Conservation (phyloP, 2,888 invertebrate species). For the Ochropacha duplaris region DNA sequence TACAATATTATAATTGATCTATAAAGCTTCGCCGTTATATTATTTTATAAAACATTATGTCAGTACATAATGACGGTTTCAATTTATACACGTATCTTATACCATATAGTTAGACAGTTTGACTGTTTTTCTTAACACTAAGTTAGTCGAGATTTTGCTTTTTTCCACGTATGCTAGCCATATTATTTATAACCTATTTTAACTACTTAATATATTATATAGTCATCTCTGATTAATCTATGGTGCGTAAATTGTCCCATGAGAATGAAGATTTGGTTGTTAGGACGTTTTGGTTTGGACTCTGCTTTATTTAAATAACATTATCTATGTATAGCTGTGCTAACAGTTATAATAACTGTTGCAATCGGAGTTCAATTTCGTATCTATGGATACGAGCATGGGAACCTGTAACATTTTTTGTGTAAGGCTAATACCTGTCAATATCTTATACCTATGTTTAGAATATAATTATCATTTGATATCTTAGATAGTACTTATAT, state of each 20-base stretch:
- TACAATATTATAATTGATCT: conserved; percentile 24
- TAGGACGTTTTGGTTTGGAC: conserved; percentile 20
- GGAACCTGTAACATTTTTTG: conserved; percentile 30
- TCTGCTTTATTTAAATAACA: not conserved
- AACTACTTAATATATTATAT: conserved; percentile 11
- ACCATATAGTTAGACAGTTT: conserved; percentile 18
- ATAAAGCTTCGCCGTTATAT: conserved; percentile 29
- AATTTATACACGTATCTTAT: conserved; percentile 17
- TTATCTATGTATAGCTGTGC: no score
- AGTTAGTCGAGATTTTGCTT: conserved; percentile 39
- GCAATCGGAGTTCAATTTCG: conserved; percentile 9
- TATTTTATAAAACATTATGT: conserved; percentile 6
- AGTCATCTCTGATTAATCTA: conserved; percentile 41
- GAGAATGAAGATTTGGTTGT: conserved; percentile 50
- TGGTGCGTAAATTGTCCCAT: conserved; percentile 67
- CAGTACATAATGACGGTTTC: conserved; percentile 28
- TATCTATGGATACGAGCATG: conserved; percentile 30
- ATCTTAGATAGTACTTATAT: conserved; percentile 33
- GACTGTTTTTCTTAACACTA: conserved; percentile 28
- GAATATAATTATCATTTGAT: conserved; percentile 33
- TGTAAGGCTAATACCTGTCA: conserved; percentile 41
- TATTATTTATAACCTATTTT: no score
- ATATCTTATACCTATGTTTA: conserved; percentile 34
- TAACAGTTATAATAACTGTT: not conserved
- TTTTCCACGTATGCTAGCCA: conserved; percentile 35